Conservation (phyloP, 1,140 invertebrate species). For the Idris sp. region DNA sequence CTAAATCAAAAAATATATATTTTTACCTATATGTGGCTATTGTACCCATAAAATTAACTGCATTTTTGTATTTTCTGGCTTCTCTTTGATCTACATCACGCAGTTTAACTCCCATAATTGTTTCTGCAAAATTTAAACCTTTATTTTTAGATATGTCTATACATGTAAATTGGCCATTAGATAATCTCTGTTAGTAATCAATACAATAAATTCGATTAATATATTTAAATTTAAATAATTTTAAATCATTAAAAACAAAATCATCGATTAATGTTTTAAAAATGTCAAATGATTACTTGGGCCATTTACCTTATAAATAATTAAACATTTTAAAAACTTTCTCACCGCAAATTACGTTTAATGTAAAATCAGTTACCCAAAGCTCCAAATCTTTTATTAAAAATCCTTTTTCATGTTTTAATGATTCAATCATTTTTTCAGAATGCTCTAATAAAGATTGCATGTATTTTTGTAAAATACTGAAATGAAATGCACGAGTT, state of each 20-base stretch:
- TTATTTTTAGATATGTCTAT: too few relatives aligned
- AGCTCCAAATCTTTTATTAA: conserved; percentile 81
- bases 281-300: too few relatives aligned
- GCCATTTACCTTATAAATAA: too few relatives aligned
- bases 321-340: too few relatives aligned
- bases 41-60: conserved; percentile 79
- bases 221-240: too few relatives aligned
- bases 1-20: too few relatives aligned
- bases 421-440: conserved; percentile 47
- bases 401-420: conserved; percentile 67
- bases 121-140: conserved; percentile 80
- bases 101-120: conserved; percentile 86
- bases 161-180: too few relatives aligned
- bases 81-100: conserved; percentile 83
- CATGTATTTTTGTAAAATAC: conserved; percentile 88
- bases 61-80: conserved; percentile 87
- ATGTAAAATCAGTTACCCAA: conserved; percentile 84
- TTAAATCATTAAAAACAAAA: too few relatives aligned
- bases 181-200: too few relatives aligned
- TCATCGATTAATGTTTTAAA: too few relatives aligned
- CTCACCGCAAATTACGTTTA: conserved; percentile 88
- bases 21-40: conserved; percentile 55
- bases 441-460: conserved; percentile 63
- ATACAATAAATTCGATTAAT: too few relatives aligned
- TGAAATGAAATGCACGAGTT: conserved; percentile 94